phyloP scores from a whole-genome alignment of 2,113 vertebrate species.

The Hyperoodon ampullatus region DNA sequence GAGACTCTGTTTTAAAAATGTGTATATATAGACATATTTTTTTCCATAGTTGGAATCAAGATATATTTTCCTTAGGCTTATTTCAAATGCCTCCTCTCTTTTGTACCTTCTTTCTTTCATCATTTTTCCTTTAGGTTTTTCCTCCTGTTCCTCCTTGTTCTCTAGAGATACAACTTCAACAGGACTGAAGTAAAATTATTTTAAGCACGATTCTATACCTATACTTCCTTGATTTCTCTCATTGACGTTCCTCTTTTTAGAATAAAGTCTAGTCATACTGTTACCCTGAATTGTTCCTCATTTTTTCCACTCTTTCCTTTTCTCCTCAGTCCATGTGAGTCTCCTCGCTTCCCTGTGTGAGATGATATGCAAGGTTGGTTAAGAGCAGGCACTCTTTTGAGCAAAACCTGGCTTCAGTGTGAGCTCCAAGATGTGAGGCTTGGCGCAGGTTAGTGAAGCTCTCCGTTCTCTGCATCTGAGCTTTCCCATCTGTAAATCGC shows the following conservation, averaged over 20 bases:
- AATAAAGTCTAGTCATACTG: not conserved
- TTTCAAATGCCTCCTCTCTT: not conserved
- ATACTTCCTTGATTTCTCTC: not conserved
- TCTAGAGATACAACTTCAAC: not conserved
- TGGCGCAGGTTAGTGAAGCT: not conserved
- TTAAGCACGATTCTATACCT: not conserved
- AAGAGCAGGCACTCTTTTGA: not conserved
- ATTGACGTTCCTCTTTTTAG: not conserved
- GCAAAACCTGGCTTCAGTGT: not conserved
- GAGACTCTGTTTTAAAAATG: conserved; percentile 20
- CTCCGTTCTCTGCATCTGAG: not conserved
- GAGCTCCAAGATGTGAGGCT: not conserved
- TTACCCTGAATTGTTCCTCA: not conserved
- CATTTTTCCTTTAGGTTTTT: not conserved
- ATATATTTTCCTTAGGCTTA: not conserved
- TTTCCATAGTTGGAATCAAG: not conserved
- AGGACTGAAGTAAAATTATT: not conserved
- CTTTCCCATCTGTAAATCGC: not conserved
- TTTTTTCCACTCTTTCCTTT: not conserved
- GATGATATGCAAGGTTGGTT: not conserved
- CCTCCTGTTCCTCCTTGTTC: not conserved
- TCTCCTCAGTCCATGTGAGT: not conserved
- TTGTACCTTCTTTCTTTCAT: not conserved
- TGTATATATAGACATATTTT: not conserved
- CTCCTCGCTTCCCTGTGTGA: not conserved